A percentile compares a stretch with the other conserved stretches of the same genome.
These are phyloP conservation scores for Himalopsyche phryganea DNA, from an alignment of 1,140 invertebrate genomes.

Conservation along the genomic window DNA sequence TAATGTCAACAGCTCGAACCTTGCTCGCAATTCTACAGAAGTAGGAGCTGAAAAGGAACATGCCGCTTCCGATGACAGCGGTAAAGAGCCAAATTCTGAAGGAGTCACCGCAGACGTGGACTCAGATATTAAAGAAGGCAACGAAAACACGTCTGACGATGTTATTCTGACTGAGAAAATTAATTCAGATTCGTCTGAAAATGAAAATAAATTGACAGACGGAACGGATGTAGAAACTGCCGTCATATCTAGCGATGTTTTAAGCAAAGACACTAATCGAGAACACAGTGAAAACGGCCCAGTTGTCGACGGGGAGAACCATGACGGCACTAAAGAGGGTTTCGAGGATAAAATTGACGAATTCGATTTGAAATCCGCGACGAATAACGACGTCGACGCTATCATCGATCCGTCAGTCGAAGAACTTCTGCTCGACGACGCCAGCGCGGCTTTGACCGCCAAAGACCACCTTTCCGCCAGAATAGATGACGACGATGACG, in stretches of 20 bases:
- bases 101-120: too few species aligned
- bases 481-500: neutral
- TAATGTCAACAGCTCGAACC: neutral
- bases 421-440: neutral
- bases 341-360: too few species aligned
- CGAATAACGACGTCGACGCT: neutral
- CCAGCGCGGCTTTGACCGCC: neutral
- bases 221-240: constrained; percentile 2
- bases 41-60: neutral
- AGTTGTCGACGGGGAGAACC: too few species aligned
- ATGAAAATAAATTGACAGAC: neutral
- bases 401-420: neutral
- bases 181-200: neutral
- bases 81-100: neutral
- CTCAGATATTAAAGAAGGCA: too few species aligned
- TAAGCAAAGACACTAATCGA: too few species aligned
- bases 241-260: too few species aligned
- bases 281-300: too few species aligned
- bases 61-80: neutral
- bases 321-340: too few species aligned
- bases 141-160: too few species aligned
- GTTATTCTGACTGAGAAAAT: neutral
- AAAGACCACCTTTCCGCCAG: neutral
- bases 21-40: neutral
- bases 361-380: too few species aligned